Evolutionary conservation across 2,888 invertebrate species (phyloP), one percentile per base, ranked within the genome.

Genomic region (Tachina fera): DNA sequence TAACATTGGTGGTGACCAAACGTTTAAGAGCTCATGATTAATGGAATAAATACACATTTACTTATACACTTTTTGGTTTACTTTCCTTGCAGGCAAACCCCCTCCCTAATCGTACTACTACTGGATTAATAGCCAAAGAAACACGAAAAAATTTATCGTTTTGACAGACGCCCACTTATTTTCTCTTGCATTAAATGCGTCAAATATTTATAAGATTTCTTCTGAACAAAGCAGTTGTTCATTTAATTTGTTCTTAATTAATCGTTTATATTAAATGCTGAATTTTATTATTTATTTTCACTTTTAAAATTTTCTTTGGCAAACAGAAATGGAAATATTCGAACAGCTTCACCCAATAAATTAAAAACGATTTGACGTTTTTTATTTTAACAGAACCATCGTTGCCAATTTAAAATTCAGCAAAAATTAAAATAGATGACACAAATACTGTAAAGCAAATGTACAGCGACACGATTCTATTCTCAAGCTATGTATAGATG

Each of bases 161-260:
- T 45, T n/a, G n/a, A 53, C 74, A 14, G 31, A 53, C 75, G 9
- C 75, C 75, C 75, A 75, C 75, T n/a, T n/a, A n/a, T n/a, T 3
- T n/a, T 63, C n/a, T 43, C 22, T 49, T 39, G n/a, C 74, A 14
- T 14, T 11, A 61, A 74, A n/a, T 31, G 43, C n/a, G 68, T 68
- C 39, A 68, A 51, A 68, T 47, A 16, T 14, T 53, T 19, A 8
- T 14, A 16, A 53, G 39, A 53, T 53, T 53, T 53, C 41, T 11
- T 39, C 9, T 51, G 13, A 56, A 70, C 19, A 31, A 14, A 22
- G 19, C 13, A 31, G n/a, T 63, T 63, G 61, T 74, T 39, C 63
- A 49, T 60, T 71, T 43, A 43, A 58, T n/a, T 60, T 72, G 16
- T 39, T 47, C 58, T 47, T 31, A 60, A 72, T 72, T 74, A 49